These are phyloP conservation scores for Melanotaenia pygmaea DNA, from an alignment of 2,797 vertebrate species.

Conservation along the genomic window DNA sequence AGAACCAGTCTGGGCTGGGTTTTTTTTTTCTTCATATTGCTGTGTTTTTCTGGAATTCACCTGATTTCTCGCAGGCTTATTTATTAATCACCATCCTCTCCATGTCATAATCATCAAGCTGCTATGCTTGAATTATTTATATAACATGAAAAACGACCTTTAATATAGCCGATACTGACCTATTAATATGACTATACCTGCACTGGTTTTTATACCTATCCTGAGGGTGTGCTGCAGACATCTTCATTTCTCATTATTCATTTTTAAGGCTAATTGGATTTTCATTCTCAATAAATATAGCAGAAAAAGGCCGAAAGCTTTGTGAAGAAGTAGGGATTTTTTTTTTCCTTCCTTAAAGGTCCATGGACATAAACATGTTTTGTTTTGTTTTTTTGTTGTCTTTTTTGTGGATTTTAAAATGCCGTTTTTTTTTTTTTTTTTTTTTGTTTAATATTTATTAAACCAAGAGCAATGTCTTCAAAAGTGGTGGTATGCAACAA, in stretches of 20 bases:
- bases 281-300: neutral
- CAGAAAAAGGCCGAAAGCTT: neutral
- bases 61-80: neutral
- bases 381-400: no score
- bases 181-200: neutral
- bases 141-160: neutral
- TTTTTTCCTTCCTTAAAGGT: neutral
- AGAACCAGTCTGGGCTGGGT: neutral
- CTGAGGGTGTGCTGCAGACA: neutral
- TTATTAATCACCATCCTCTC: neutral
- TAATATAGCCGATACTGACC: conserved; percentile 1
- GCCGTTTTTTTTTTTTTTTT: neutral
- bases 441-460: neutral
- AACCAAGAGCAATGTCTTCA: neutral
- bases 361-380: neutral
- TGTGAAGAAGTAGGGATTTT: neutral
- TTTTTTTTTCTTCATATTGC: neutral
- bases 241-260: neutral
- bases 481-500: neutral
- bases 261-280: neutral
- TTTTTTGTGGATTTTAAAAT: neutral
- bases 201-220: neutral
- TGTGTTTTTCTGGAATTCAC: neutral
- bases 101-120: conserved; percentile 9
- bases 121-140: conserved; percentile 14